Conservation (phyloP, 2,888 invertebrate species). For the Fragum fragum region DNA sequence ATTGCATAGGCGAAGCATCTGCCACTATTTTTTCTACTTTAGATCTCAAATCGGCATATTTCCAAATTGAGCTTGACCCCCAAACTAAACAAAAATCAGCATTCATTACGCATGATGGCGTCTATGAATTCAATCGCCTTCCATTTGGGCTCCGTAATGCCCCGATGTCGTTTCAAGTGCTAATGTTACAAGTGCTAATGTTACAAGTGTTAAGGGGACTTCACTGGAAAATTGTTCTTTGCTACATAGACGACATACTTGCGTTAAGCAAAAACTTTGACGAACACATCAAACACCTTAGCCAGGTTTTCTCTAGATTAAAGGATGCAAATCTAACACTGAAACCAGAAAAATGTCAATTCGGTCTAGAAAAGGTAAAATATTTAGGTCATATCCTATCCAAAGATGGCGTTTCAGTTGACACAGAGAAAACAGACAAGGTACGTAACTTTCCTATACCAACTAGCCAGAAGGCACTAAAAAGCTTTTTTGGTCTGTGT, state of each 20-base stretch:
- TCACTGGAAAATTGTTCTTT: slow-evolving; percentile 67
- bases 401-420: slow-evolving; percentile 66
- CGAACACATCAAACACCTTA: slow-evolving; percentile 59
- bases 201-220: slow-evolving; percentile 63
- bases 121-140: slow-evolving; percentile 52
- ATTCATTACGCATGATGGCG: too few relatives aligned
- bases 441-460: slow-evolving; percentile 55
- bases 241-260: slow-evolving; percentile 67
- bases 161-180: slow-evolving; percentile 62
- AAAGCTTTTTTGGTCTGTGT: slow-evolving; percentile 60
- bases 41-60: slow-evolving; percentile 54
- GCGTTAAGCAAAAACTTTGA: too few relatives aligned
- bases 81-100: slow-evolving; percentile 61
- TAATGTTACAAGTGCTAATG: slow-evolving; percentile 60
- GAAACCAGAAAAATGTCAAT: slow-evolving; percentile 67
- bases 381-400: slow-evolving; percentile 53
- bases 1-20: slow-evolving; percentile 48
- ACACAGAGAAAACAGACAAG: slow-evolving; percentile 59
- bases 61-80: slow-evolving; percentile 49
- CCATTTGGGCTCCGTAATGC: slow-evolving; percentile 64
- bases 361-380: slow-evolving; percentile 51
- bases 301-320: slow-evolving; percentile 44
- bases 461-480: slow-evolving; percentile 50
- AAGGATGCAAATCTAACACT: slow-evolving; percentile 50
- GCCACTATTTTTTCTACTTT: slow-evolving; percentile 53